A percentile compares a stretch with the other conserved stretches of the same genome.
Conservation (phyloP, 2,113 vertebrate genomes). For the Rhadina sibilatrix region DNA sequence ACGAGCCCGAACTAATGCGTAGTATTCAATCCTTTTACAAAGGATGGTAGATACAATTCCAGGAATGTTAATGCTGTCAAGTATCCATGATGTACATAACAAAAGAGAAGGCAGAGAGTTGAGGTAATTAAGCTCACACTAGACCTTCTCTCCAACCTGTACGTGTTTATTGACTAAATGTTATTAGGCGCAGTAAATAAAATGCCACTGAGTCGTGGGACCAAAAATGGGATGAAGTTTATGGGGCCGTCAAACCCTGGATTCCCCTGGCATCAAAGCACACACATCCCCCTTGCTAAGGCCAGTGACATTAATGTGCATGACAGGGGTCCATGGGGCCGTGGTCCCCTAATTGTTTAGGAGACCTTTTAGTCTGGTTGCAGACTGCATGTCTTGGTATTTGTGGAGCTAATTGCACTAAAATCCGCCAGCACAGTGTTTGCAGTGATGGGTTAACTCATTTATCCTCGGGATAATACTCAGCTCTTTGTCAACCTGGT, state of each 20-base stretch:
- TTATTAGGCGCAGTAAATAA: conserved; percentile 72
- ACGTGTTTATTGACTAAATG: conserved; percentile 69
- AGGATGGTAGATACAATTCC: conserved; percentile 75
- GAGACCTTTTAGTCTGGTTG: conserved; percentile 78
- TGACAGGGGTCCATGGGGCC: conserved; percentile 79
- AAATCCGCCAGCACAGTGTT: conserved; percentile 56
- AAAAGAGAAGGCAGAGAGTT: conserved; percentile 65
- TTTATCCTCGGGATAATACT: conserved; percentile 64
- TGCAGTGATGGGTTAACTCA: conserved; percentile 54
- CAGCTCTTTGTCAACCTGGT: conserved; percentile 54
- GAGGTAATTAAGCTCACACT: conserved; percentile 72
- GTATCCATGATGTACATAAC: conserved; percentile 71
- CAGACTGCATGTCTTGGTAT: conserved; percentile 78
- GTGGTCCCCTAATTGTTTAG: conserved; percentile 73
- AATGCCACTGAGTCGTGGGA: conserved; percentile 60
- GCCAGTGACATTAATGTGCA: conserved; percentile 76
- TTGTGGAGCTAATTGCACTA: conserved; percentile 75
- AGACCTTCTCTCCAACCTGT: conserved; percentile 47
- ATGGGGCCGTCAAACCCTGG: conserved; percentile 46
- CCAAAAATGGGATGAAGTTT: conserved; percentile 39
- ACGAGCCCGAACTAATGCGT: conserved; percentile 75
- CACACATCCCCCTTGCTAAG: conserved; percentile 60
- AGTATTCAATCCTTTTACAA: conserved; percentile 76
- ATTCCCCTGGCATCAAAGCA: conserved; percentile 76
- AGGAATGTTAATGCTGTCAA: conserved; percentile 84